Percentiles rank a stretch among this genome's conserved stretches.
Evolutionary conservation across 2,888 invertebrate species (phyloP).

Genomic region (Clistopyga incitator): DNA sequence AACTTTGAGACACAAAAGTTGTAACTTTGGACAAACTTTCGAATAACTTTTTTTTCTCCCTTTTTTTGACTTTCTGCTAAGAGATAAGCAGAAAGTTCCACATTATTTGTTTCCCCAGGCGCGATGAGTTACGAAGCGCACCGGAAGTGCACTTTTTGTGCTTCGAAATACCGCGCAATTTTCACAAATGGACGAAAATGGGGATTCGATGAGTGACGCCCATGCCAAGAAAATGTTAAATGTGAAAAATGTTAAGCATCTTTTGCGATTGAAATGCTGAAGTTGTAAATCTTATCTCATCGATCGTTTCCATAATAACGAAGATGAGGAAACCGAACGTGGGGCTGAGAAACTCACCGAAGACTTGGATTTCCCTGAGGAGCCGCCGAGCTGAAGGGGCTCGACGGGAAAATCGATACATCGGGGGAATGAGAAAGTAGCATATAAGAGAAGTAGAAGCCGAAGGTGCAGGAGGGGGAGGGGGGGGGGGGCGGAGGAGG

Average conservation of each 20-base stretch:
- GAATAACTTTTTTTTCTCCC: too few species aligned
- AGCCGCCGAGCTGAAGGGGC: neutral
- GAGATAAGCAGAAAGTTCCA: too few species aligned
- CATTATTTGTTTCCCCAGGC: too few species aligned
- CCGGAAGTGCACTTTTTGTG: too few species aligned
- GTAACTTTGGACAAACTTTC: too few species aligned
- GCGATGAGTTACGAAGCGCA: too few species aligned
- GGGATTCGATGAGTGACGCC: too few species aligned
- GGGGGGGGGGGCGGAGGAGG: slow-evolving; percentile 76
- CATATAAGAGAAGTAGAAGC: slow-evolving; percentile 42
- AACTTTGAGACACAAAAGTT: too few species aligned
- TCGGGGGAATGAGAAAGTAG: slow-evolving; percentile 32
- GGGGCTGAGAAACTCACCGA: slow-evolving; percentile 9
- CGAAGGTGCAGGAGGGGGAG: slow-evolving; percentile 66
- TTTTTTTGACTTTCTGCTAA: too few species aligned
- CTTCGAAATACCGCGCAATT: too few species aligned
- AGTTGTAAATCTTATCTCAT: neutral
- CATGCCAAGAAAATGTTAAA: neutral
- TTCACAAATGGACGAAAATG: too few species aligned
- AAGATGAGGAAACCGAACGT: slow-evolving; percentile 2
- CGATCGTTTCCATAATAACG: neutral
- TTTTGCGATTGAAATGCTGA: neutral
- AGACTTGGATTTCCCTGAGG: slow-evolving; percentile 26
- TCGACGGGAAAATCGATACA: slow-evolving; percentile 59
- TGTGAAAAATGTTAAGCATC: too few species aligned